Percentiles rank a stretch among this genome's conserved stretches.
phyloP scores from a whole-genome alignment of 2,888 invertebrate genomes.

The Aphidius colemani region DNA sequence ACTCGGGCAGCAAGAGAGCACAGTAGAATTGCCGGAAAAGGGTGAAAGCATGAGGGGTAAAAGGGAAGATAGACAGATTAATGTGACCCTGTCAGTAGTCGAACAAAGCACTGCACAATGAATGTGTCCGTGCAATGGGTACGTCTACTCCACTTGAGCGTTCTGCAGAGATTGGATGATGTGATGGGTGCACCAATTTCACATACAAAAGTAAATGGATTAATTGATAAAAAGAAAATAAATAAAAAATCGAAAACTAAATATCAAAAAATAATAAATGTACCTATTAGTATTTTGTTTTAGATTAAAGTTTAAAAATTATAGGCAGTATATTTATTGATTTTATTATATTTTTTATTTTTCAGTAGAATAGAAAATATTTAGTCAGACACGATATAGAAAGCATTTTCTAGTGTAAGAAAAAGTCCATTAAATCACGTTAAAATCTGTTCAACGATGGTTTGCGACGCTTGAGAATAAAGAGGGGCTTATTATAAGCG shows the following conservation, averaged over 20 bases:
- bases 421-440: slow-evolving; percentile 58
- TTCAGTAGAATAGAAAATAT: slow-evolving; percentile 23
- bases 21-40: slow-evolving; percentile 16
- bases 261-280: too few relatives aligned
- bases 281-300: too few relatives aligned
- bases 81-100: slow-evolving; percentile 57
- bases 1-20: slow-evolving; percentile 21
- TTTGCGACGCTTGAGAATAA: slow-evolving; percentile 53
- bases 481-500: slow-evolving; percentile 60
- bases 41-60: slow-evolving; percentile 11
- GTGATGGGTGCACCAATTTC: slow-evolving; percentile 11
- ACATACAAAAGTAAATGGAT: too few relatives aligned
- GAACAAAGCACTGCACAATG: slow-evolving; percentile 58
- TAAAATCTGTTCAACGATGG: slow-evolving; percentile 55
- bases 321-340: too few relatives aligned
- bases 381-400: slow-evolving; percentile 32
- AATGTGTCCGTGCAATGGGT: slow-evolving; percentile 47
- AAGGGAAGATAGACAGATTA: slow-evolving; percentile 55
- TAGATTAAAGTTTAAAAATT: too few relatives aligned
- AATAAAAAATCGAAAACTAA: too few relatives aligned
- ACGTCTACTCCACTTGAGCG: slow-evolving; percentile 14
- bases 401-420: slow-evolving; percentile 21
- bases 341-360: too few relatives aligned
- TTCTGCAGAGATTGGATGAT: too few relatives aligned
- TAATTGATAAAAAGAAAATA: too few relatives aligned